phyloP scores from a whole-genome alignment of 2,113 vertebrate species.

The Heteronetta atricapilla region DNA sequence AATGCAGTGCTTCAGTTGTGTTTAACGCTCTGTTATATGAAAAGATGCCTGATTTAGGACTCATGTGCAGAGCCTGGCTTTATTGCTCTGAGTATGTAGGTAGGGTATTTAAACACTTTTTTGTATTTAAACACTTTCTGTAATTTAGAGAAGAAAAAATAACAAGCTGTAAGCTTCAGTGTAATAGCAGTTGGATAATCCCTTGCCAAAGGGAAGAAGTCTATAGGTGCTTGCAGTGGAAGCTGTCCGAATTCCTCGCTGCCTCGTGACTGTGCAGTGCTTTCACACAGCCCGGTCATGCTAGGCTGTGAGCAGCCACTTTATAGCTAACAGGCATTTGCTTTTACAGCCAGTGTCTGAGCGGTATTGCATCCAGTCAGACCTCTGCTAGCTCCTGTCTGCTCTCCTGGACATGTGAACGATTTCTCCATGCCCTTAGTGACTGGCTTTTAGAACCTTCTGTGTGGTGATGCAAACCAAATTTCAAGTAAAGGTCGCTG shows the following conservation, averaged over 20 bases:
- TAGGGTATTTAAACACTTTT: background rate
- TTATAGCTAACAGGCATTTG: background rate
- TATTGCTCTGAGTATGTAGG: background rate
- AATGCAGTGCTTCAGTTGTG: background rate
- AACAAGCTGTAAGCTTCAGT: background rate
- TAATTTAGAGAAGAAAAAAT: background rate
- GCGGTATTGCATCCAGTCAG: background rate
- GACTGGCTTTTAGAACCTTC: background rate
- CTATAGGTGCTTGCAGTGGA: too few relatives aligned
- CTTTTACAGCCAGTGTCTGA: rapidly evolving
- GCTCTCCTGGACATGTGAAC: background rate
- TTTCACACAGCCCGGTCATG: background rate
- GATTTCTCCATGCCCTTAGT: background rate
- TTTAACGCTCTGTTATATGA: background rate
- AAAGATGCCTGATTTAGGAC: background rate
- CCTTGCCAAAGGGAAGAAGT: background rate
- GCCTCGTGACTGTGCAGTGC: background rate
- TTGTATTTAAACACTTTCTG: background rate
- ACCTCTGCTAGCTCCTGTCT: background rate
- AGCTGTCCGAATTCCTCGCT: background rate
- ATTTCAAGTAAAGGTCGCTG: background rate
- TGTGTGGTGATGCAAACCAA: background rate
- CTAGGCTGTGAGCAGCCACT: background rate
- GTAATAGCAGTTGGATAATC: background rate
- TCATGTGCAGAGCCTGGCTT: background rate